These are phyloP conservation scores for Drosophila pegasa DNA, from an alignment of 2,888 invertebrate species.

Conservation along the genomic window DNA sequence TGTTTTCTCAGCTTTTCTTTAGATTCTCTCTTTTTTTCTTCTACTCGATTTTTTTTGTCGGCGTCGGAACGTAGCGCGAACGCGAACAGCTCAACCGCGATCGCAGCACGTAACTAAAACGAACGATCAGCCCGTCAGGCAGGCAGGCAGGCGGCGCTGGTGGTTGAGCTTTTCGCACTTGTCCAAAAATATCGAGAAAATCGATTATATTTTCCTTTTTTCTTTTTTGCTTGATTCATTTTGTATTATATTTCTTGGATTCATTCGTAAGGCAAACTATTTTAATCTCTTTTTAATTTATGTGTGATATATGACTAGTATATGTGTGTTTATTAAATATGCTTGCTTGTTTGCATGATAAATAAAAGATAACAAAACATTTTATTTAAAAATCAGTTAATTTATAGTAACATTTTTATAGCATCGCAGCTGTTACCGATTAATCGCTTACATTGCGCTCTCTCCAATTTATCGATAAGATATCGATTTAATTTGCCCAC, in stretches of 20 bases:
- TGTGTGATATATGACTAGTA: no score
- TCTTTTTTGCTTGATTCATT: no score
- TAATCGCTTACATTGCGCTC: neutral
- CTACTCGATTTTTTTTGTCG: constrained; percentile 4
- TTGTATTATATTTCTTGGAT: no score
- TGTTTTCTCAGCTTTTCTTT: constrained; percentile 11
- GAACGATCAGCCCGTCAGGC: constrained; percentile 18
- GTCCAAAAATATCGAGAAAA: constrained; percentile 43
- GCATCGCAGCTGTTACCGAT: neutral
- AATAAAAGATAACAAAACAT: neutral
- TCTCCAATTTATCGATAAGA: no score
- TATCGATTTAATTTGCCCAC: neutral
- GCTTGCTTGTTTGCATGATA: neutral
- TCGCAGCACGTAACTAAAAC: constrained; percentile 67
- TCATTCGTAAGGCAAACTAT: no score
- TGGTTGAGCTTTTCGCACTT: constrained; percentile 35
- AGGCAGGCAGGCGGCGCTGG: constrained; percentile 5
- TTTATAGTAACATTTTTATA: neutral
- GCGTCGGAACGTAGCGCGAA: constrained; percentile 24
- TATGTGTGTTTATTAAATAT: no score
- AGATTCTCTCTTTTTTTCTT: constrained; percentile 1
- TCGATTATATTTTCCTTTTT: neutral
- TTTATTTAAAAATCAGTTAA: constrained; percentile 4
- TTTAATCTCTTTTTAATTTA: no score
- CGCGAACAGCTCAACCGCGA: constrained; percentile 53